Conservation (phyloP, 2,113 vertebrate species). For the Scophthalmus maximus region DNA sequence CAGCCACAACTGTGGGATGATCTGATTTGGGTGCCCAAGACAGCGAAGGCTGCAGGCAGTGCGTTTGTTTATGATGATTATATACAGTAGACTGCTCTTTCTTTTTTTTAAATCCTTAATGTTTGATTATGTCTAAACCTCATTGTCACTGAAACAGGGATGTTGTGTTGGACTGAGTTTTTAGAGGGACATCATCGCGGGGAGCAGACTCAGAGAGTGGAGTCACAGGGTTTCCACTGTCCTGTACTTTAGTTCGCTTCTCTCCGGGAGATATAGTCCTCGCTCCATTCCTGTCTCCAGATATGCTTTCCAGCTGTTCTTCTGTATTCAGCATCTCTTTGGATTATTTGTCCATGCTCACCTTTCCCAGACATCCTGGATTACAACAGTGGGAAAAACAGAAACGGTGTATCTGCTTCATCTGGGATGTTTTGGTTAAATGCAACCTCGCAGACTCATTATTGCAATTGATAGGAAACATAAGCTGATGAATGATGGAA, state of each 20-base stretch:
- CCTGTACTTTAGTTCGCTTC: neutral
- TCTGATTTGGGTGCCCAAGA: constrained; percentile 24
- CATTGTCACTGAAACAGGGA: neutral
- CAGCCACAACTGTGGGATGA: constrained; percentile 46
- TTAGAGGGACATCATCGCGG: neutral
- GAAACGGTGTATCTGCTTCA: neutral
- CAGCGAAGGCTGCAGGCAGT: constrained; percentile 2
- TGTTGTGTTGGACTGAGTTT: neutral
- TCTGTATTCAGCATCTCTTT: neutral
- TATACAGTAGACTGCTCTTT: neutral
- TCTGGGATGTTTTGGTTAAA: neutral
- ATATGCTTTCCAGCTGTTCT: neutral
- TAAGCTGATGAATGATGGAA: neutral
- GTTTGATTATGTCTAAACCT: too few species aligned
- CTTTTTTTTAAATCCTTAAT: neutral
- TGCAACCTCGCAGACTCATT: neutral
- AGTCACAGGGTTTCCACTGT: too few species aligned
- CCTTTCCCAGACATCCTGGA: neutral
- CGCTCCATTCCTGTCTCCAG: neutral
- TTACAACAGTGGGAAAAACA: neutral
- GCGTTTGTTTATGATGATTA: neutral
- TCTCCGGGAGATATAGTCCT: neutral
- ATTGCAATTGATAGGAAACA: neutral
- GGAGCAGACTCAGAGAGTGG: neutral
- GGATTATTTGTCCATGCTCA: neutral